Percentiles rank a stretch among this genome's conserved stretches.
These are phyloP conservation scores for Alethe diademata DNA, from an alignment of 2,113 vertebrate genomes.

Conservation along the genomic window DNA sequence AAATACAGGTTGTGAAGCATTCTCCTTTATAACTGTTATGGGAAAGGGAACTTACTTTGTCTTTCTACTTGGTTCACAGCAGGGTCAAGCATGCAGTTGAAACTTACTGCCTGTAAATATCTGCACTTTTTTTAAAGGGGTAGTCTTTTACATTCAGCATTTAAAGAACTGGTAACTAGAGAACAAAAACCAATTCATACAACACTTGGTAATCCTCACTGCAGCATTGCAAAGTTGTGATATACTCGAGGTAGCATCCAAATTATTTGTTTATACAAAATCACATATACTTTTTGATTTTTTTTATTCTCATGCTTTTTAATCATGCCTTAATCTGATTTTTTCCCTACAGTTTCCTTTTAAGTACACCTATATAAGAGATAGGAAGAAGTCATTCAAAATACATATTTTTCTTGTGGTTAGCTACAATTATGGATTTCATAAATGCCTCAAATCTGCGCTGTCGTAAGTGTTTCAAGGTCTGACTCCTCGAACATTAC, in stretches of 20 bases:
- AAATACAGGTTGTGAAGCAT: background rate
- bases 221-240: background rate
- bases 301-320: background rate
- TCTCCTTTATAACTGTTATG: background rate
- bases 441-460: background rate
- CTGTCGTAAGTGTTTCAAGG: background rate
- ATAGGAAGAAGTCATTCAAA: background rate
- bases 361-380: background rate
- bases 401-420: background rate
- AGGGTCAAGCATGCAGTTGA: background rate
- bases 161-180: background rate
- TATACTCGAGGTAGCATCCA: background rate
- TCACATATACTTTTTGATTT: background rate
- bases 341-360: background rate
- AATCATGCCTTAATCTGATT: background rate
- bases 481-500: background rate
- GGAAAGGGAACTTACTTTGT: background rate
- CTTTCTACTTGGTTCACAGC: background rate
- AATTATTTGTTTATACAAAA: background rate
- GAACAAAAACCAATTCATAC: background rate
- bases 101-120: background rate
- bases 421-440: background rate
- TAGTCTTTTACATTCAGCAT: background rate
- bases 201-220: background rate
- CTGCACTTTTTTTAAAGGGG: background rate